Evolutionary conservation across 2,888 invertebrate genomes (phyloP).

Genomic region (Artemia sp.): DNA sequence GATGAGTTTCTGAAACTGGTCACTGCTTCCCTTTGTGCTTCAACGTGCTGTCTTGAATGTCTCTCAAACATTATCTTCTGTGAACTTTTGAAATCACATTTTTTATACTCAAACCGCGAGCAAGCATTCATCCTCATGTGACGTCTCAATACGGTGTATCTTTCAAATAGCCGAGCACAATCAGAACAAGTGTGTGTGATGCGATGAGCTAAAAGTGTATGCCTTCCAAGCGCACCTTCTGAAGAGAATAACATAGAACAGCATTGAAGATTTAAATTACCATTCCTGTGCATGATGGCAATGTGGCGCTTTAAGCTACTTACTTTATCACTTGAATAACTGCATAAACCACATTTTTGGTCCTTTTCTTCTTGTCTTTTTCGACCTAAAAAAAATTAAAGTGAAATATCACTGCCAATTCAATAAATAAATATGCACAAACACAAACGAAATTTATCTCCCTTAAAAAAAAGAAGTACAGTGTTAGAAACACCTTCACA

Average conservation of each 20-base stretch:
- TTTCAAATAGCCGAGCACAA: neutral
- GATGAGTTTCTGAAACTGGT: too few relatives aligned
- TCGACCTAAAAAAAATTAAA: too few relatives aligned
- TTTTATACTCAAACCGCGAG: neutral
- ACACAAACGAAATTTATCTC: too few relatives aligned
- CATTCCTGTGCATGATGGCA: neutral
- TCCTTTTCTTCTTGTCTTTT: neutral
- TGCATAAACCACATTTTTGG: neutral
- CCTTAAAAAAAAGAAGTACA: too few relatives aligned
- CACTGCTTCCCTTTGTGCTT: neutral
- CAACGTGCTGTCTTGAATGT: neutral
- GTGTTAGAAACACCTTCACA: too few relatives aligned
- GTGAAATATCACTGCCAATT: too few relatives aligned
- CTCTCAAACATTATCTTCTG: neutral
- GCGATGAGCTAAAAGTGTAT: slow-evolving; percentile 7
- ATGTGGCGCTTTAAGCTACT: neutral
- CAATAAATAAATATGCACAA: too few relatives aligned
- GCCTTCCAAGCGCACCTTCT: neutral
- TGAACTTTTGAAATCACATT: neutral
- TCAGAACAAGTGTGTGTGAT: neutral
- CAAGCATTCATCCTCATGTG: neutral
- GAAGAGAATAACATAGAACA: neutral
- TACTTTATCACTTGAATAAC: neutral
- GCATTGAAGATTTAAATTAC: neutral
- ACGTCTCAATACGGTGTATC: neutral